Evolutionary conservation across 2,113 vertebrate genomes (phyloP).

Genomic region (Alaudala cheleensis): DNA sequence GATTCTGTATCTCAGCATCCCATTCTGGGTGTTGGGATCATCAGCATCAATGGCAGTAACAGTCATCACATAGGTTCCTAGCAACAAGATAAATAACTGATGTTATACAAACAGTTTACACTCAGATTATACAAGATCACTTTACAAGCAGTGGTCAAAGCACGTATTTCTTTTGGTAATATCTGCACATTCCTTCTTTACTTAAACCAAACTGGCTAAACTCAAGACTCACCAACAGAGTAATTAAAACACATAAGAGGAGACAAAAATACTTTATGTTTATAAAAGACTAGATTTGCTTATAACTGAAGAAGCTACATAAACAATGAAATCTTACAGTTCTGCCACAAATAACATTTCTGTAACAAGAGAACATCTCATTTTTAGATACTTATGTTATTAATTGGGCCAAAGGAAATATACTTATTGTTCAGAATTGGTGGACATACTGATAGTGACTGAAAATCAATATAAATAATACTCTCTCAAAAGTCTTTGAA

Average conservation of each 20-base stretch:
- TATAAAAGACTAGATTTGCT: constrained; percentile 40
- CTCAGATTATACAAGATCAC: neutral
- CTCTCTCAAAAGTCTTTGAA: neutral
- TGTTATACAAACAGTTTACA: constrained; percentile 25
- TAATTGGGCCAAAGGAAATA: constrained; percentile 39
- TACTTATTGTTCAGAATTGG: neutral
- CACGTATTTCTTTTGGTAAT: constrained; percentile 19
- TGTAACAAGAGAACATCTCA: neutral
- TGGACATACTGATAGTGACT: neutral
- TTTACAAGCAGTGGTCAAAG: constrained; percentile 4
- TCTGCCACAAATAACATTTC: constrained; percentile 54
- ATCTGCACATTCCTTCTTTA: constrained; percentile 17
- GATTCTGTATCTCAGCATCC: constrained; percentile 96
- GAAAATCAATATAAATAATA: constrained; percentile 13
- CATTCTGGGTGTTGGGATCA: constrained; percentile 90
- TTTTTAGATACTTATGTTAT: constrained; percentile 14
- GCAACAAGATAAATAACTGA: constrained; percentile 39
- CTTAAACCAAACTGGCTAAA: constrained; percentile 25
- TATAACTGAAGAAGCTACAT: constrained; percentile 34
- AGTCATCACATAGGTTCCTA: constrained; percentile 97
- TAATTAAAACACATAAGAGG: constrained; percentile 41
- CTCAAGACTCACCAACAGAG: neutral
- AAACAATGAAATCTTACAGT: constrained; percentile 20
- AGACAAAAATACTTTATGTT: constrained; percentile 53
- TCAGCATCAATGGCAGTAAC: constrained; percentile 94